phyloP scores from a whole-genome alignment of 1,140 invertebrate species.

The Bombus confusus region DNA sequence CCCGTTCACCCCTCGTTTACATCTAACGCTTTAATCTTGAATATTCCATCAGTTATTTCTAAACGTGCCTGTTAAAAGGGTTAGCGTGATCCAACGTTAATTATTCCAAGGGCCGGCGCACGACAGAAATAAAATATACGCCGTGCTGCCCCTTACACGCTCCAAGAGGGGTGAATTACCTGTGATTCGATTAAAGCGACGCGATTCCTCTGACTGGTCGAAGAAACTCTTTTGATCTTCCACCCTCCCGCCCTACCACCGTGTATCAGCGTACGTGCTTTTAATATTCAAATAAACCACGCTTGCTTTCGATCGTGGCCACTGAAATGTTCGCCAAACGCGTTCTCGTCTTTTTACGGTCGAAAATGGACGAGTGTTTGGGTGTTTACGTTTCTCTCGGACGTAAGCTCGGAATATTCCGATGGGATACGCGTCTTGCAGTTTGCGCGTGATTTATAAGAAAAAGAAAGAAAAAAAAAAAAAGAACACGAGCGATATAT shows the following conservation, averaged over 20 bases:
- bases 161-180: constrained; percentile 38
- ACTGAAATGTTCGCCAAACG: background rate
- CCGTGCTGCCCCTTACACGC: constrained; percentile 16
- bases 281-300: constrained; percentile 15
- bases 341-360: background rate
- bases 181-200: constrained; percentile 49
- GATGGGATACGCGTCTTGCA: background rate
- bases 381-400: background rate
- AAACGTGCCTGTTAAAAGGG: constrained; percentile 49
- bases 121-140: constrained; percentile 50
- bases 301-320: background rate
- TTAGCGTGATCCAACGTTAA: constrained; percentile 63
- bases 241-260: too few species aligned
- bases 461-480: too few species aligned
- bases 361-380: background rate
- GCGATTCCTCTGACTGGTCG: background rate
- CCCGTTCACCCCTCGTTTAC: constrained; percentile 43
- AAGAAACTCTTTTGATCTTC: constrained; percentile 28
- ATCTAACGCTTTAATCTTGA: constrained; percentile 63
- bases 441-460: background rate
- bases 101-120: constrained; percentile 57
- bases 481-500: background rate
- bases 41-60: constrained; percentile 59
- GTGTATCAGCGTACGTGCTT: background rate
- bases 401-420: background rate